These are phyloP conservation scores for Drosophila persimilis DNA, from an alignment of 1,140 invertebrate species.

Conservation along the genomic window DNA sequence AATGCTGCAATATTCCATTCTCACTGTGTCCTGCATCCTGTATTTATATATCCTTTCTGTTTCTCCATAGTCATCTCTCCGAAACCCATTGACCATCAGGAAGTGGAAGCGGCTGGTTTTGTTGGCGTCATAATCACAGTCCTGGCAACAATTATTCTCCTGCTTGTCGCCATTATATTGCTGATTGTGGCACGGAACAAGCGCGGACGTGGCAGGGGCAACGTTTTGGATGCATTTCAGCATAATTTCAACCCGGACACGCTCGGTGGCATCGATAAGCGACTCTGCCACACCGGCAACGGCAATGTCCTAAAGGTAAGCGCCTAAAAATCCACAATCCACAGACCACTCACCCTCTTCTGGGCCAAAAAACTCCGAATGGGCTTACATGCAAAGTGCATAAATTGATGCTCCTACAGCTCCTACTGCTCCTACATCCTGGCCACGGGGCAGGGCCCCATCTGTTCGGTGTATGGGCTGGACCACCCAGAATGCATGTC, in stretches of 20 bases:
- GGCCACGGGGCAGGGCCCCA: constrained; percentile 15
- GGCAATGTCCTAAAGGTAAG: constrained; percentile 83
- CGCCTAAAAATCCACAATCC: background rate
- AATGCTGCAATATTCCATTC: constrained; percentile 11
- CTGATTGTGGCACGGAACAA: constrained; percentile 89
- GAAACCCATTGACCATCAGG: constrained; percentile 83
- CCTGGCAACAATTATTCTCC: constrained; percentile 88
- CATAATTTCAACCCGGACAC: constrained; percentile 82
- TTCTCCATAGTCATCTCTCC: constrained; percentile 75
- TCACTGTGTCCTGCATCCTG: background rate
- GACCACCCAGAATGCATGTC: constrained; percentile 67
- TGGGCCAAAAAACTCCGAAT: constrained; percentile 11
- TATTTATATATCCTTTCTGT: background rate
- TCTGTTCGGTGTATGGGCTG: constrained; percentile 13
- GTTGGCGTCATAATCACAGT: constrained; percentile 91
- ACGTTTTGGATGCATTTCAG: constrained; percentile 82
- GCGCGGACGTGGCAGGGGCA: constrained; percentile 85
- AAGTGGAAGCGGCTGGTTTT: constrained; percentile 85
- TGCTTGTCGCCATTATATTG: constrained; percentile 87
- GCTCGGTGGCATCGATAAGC: constrained; percentile 83
- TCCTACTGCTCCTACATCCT: background rate
- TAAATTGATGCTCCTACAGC: constrained; percentile 7
- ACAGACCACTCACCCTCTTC: background rate
- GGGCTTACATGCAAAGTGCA: constrained; percentile 56
- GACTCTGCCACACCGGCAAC: constrained; percentile 76